These are phyloP conservation scores for Pseudococcus jackbeardsleyi DNA, from an alignment of 2,888 invertebrate genomes.

Conservation along the genomic window DNA sequence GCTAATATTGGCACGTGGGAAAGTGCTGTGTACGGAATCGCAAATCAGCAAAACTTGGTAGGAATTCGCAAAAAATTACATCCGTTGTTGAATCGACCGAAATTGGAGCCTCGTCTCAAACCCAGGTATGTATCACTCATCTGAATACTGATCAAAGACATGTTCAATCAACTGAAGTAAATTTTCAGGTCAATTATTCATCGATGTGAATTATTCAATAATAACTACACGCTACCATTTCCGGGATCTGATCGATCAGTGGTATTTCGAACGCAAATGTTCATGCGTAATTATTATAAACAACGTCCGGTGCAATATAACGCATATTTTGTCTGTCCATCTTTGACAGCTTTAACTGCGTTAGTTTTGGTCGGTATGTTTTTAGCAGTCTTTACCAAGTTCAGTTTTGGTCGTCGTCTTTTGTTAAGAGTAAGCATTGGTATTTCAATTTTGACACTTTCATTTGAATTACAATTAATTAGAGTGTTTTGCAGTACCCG, in stretches of 20 bases:
- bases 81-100: constrained; percentile 76
- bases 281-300: constrained; percentile 76
- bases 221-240: constrained; percentile 82
- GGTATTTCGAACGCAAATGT: constrained; percentile 84
- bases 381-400: constrained; percentile 76
- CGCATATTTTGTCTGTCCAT: constrained; percentile 80
- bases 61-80: constrained; percentile 79
- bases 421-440: constrained; percentile 74
- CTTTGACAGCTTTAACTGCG: constrained; percentile 77
- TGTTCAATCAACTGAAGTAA: neutral
- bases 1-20: constrained; percentile 63
- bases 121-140: constrained; percentile 27
- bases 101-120: constrained; percentile 73
- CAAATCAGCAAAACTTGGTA: constrained; percentile 76
- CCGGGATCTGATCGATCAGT: constrained; percentile 87
- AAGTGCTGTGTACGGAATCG: constrained; percentile 75
- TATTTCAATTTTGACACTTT: neutral
- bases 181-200: constrained; percentile 51
- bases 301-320: constrained; percentile 79
- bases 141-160: neutral
- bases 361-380: constrained; percentile 75
- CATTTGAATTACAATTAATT: neutral
- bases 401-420: constrained; percentile 76
- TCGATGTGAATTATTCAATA: constrained; percentile 66
- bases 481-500: constrained; percentile 74